Conservation (phyloP, 2,797 vertebrate species). For the Masticophis lateralis region DNA sequence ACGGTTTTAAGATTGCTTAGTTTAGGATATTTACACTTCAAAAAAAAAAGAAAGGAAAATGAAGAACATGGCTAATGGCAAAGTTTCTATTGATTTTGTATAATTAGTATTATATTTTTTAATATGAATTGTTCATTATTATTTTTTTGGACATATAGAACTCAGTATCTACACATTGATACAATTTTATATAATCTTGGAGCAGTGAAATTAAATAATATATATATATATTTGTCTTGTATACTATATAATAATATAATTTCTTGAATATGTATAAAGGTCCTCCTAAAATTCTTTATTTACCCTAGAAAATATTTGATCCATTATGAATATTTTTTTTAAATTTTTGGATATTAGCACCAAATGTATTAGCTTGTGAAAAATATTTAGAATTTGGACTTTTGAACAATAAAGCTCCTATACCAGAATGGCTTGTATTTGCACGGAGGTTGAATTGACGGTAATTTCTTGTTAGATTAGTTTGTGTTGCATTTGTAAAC, state of each 20-base stretch:
- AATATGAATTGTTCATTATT: background rate
- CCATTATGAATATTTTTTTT: background rate
- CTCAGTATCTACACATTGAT: background rate
- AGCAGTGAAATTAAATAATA: background rate
- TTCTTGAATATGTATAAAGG: background rate
- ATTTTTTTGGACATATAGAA: background rate
- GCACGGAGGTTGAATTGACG: background rate
- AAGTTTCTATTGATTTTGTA: background rate
- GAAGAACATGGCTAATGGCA: background rate
- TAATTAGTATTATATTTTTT: background rate
- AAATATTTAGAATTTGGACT: background rate
- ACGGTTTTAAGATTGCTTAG: background rate
- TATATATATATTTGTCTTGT: background rate
- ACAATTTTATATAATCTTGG: background rate
- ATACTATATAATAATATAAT: background rate
- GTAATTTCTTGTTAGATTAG: background rate
- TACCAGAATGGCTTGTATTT: background rate
- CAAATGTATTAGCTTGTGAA: background rate
- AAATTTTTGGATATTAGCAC: background rate
- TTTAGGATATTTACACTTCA: background rate
- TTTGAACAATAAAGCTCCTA: background rate
- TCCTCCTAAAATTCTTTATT: constrained; percentile 8
- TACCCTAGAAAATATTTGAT: background rate
- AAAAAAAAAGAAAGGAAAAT: background rate
- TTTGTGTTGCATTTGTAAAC: background rate